Conservation (phyloP, 1,140 invertebrate genomes). For the Vollenhovia emeryi region DNA sequence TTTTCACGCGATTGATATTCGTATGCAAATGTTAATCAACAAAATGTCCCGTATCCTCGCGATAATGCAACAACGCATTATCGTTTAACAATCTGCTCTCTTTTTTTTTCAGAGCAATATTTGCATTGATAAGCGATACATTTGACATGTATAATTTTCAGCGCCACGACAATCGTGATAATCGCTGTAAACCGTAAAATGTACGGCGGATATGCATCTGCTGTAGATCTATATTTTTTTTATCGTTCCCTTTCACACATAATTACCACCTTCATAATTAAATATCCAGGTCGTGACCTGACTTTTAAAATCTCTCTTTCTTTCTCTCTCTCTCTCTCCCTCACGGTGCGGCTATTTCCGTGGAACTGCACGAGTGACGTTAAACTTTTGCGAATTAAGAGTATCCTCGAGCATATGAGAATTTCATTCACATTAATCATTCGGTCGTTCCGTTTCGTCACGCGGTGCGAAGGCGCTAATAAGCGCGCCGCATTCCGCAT, state of each 20-base stretch:
- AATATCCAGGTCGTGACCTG: constrained; percentile 33
- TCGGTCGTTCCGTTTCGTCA: background rate
- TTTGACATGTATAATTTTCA: background rate
- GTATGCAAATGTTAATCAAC: constrained; percentile 20
- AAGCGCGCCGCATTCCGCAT: background rate
- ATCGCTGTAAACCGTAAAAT: background rate
- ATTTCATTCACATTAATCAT: constrained; percentile 16
- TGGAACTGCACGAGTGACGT: background rate
- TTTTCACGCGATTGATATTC: background rate
- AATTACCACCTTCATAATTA: constrained; percentile 32
- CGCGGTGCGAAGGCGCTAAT: background rate
- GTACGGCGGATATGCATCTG: background rate
- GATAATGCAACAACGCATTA: background rate
- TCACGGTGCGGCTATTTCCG: constrained; percentile 19
- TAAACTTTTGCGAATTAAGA: constrained; percentile 17
- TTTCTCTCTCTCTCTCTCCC: too few species aligned
- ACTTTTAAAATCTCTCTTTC: constrained; percentile 27
- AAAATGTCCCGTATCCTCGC: background rate
- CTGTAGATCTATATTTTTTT: background rate
- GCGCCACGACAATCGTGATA: background rate
- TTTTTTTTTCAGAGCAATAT: background rate
- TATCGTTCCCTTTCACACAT: background rate
- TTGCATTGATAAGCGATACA: too few species aligned
- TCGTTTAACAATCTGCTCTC: background rate
- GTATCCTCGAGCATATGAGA: background rate